These are phyloP conservation scores for Drosophila merina DNA, from an alignment of 2,888 invertebrate genomes.

Conservation along the genomic window DNA sequence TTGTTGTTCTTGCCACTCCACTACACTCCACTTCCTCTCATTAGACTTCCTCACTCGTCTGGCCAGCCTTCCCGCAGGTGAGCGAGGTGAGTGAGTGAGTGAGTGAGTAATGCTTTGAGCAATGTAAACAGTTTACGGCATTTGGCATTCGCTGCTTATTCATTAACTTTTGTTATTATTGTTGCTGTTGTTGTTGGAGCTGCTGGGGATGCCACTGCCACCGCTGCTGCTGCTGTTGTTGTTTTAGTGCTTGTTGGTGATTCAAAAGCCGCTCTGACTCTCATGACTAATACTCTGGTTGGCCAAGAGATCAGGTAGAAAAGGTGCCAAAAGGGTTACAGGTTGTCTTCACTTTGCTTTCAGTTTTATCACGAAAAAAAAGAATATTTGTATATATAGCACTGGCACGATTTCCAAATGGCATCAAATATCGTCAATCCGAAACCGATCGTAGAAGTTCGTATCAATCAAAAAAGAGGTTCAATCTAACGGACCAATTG, in stretches of 20 bases:
- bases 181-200: slow-evolving; percentile 18
- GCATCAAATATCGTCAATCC: slow-evolving; percentile 18
- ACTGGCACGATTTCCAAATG: slow-evolving; percentile 6
- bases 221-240: slow-evolving; percentile 1
- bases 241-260: slow-evolving; percentile 44
- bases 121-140: slow-evolving; percentile 63
- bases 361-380: slow-evolving; percentile 15
- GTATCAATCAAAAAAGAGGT: slow-evolving; percentile 1
- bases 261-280: slow-evolving; percentile 58
- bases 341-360: slow-evolving; percentile 35
- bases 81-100: slow-evolving; percentile 29
- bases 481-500: slow-evolving; percentile 40
- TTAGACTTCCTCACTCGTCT: neutral
- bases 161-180: slow-evolving; percentile 37
- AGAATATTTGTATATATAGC: neutral
- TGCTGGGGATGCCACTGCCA: slow-evolving; percentile 32
- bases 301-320: slow-evolving; percentile 36
- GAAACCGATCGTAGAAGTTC: slow-evolving; percentile 20
- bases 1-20: neutral
- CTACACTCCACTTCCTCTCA: slow-evolving; percentile 13
- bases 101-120: slow-evolving; percentile 43
- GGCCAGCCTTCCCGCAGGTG: neutral
- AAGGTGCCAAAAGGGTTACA: slow-evolving; percentile 24
- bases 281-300: slow-evolving; percentile 65
- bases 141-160: slow-evolving; percentile 50